Evolutionary conservation across 2,797 vertebrate genomes (phyloP), one percentile per base, ranked within the genome.

Genomic region (Bradypodion pumilum): DNA sequence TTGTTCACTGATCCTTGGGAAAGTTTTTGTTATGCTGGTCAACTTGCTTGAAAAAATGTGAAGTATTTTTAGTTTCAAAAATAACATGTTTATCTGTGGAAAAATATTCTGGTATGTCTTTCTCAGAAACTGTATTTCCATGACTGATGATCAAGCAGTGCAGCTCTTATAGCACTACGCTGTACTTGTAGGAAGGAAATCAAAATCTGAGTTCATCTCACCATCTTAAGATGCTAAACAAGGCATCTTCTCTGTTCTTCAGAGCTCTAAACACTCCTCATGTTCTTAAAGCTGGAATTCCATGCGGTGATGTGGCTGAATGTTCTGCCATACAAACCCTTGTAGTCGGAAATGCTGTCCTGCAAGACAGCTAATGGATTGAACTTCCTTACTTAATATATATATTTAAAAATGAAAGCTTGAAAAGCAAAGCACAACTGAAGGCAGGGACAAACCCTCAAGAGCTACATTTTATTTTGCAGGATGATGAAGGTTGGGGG

Each of bases 71-170:
- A 35, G 49, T 84, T 72, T 83, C 65, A 72, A 70, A 87, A 87
- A 80, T 69, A 80, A 73, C 81, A 87, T 56, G 56, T 80, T 80
- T 69, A 63, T 62, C 68, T 86, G 35, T 72, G 25, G 15, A 73
- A 82, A 82, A 86, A 82, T 74, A 9, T 59, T 69, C 56, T 82
- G 60, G 75, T 69, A 79, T 74, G 40, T 83, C 46, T 46, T 73
- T 65, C 63, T 37, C 69, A 80, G 62, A 69, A 4, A 3, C 21
- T 60, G 56, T 46, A 56, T 49, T 81, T 35, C 32, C 16, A 9
- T 84, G 40, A 70, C 75, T 69, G 76, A 37, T 8, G 0, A 3
- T 4, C 23, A 73, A 46, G 2, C 13, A n/a, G 1, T 2, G 5
- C 0, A 76, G 1, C 0, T 70, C 32, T 80, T 82, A 23, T 25